These are phyloP conservation scores for Apodemia hepburni DNA, from an alignment of 2,888 invertebrate species.

Conservation along the genomic window DNA sequence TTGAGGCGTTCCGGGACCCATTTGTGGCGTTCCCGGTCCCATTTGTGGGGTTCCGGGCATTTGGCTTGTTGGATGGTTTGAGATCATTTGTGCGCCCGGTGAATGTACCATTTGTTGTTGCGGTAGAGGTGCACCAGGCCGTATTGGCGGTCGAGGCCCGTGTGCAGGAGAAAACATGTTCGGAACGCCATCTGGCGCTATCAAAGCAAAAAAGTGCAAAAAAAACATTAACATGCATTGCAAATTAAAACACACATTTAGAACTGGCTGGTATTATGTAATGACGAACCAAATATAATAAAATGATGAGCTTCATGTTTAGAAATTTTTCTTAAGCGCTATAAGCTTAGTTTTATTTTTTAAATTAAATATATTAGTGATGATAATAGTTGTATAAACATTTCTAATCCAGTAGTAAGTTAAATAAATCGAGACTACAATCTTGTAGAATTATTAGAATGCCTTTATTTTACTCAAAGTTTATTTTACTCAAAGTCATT, in stretches of 20 bases:
- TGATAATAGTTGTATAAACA: too few relatives aligned
- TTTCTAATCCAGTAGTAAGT: too few relatives aligned
- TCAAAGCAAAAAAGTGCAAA: conserved; percentile 58
- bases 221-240: conserved; percentile 51
- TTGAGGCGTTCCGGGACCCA: conserved; percentile 46
- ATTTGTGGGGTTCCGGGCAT: conserved; percentile 36
- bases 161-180: conserved; percentile 70
- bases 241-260: conserved; percentile 44
- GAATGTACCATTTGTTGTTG: conserved; percentile 50
- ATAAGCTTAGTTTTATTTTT: background rate
- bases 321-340: background rate
- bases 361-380: background rate
- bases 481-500: too few relatives aligned
- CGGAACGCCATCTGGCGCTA: conserved; percentile 73
- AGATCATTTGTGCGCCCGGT: conserved; percentile 42
- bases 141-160: conserved; percentile 56
- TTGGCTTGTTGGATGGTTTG: conserved; percentile 34
- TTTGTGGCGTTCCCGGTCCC: conserved; percentile 42
- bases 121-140: conserved; percentile 52
- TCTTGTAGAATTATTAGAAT: too few relatives aligned
- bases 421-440: too few relatives aligned
- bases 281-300: background rate
- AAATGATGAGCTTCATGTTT: too few relatives aligned
- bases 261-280: conserved; percentile 20
- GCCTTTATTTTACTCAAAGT: too few relatives aligned